A percentile compares a stretch with the other conserved stretches of the same genome.
Conservation (phyloP, 2,888 invertebrate species). For the Hemistola chrysoprasaria region DNA sequence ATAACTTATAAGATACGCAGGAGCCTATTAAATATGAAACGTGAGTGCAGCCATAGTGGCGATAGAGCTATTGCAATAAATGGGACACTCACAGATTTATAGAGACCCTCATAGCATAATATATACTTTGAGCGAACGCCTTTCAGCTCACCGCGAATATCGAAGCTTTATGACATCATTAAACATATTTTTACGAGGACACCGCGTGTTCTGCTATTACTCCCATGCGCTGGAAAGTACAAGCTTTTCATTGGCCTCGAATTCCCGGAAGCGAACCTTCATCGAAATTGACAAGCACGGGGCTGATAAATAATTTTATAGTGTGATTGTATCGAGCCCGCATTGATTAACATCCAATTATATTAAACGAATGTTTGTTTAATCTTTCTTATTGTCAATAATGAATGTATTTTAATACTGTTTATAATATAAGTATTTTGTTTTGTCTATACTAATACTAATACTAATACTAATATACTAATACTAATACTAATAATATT, state of each 20-base stretch:
- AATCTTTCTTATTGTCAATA: conserved; percentile 19
- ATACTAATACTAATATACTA: too few species aligned
- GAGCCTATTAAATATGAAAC: conserved; percentile 39
- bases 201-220: conserved; percentile 71
- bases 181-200: conserved; percentile 80
- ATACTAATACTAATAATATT: too few species aligned
- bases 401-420: background rate
- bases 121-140: conserved; percentile 52
- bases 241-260: conserved; percentile 66
- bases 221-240: conserved; percentile 50
- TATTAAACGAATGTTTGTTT: conserved; percentile 43
- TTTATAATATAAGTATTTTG: too few species aligned
- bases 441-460: too few species aligned
- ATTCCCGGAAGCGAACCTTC: conserved; percentile 61
- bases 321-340: conserved; percentile 41
- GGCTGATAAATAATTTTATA: conserved; percentile 62
- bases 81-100: conserved; percentile 67
- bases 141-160: conserved; percentile 63
- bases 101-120: conserved; percentile 51
- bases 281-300: conserved; percentile 63
- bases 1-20: too few species aligned
- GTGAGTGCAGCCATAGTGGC: conserved; percentile 51
- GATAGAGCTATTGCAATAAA: conserved; percentile 63
- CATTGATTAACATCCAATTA: conserved; percentile 42
- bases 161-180: conserved; percentile 77